Percentiles rank a stretch among this genome's conserved stretches.
These are phyloP conservation scores for Apis dorsata DNA, from an alignment of 1,140 invertebrate genomes.

Conservation along the genomic window DNA sequence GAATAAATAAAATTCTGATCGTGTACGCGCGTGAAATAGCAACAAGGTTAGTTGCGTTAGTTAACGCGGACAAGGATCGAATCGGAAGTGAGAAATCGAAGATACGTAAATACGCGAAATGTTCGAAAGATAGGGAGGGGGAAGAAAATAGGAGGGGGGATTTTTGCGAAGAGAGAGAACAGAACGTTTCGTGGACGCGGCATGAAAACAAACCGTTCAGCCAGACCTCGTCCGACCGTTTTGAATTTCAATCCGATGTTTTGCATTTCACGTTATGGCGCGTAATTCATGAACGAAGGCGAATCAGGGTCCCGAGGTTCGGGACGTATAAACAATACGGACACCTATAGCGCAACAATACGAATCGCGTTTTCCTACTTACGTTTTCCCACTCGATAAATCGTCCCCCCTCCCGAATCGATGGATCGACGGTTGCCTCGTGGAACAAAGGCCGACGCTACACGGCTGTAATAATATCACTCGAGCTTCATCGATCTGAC, in stretches of 20 bases:
- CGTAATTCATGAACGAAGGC: neutral
- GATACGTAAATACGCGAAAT: no score
- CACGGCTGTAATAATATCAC: constrained; percentile 6
- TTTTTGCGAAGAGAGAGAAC: neutral
- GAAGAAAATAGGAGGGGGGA: neutral
- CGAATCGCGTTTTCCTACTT: neutral
- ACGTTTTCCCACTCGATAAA: constrained; percentile 17
- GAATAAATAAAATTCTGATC: neutral
- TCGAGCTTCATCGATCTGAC: constrained; percentile 18
- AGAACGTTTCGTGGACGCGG: neutral
- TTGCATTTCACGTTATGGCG: neutral
- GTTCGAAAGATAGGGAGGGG: neutral
- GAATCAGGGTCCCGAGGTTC: neutral
- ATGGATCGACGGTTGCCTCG: constrained; percentile 11
- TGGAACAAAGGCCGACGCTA: neutral
- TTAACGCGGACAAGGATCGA: neutral
- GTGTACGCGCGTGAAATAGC: neutral
- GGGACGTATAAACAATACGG: neutral
- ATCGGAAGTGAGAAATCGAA: neutral
- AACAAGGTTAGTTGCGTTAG: no score
- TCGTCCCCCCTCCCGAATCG: neutral
- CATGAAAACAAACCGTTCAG: neutral
- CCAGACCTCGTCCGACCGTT: neutral
- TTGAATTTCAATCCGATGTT: neutral
- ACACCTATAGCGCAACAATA: neutral